Evolutionary conservation across 2,797 vertebrate species (phyloP), one percentile per base, ranked within the genome.

Genomic region (Furcifer pardalis): DNA sequence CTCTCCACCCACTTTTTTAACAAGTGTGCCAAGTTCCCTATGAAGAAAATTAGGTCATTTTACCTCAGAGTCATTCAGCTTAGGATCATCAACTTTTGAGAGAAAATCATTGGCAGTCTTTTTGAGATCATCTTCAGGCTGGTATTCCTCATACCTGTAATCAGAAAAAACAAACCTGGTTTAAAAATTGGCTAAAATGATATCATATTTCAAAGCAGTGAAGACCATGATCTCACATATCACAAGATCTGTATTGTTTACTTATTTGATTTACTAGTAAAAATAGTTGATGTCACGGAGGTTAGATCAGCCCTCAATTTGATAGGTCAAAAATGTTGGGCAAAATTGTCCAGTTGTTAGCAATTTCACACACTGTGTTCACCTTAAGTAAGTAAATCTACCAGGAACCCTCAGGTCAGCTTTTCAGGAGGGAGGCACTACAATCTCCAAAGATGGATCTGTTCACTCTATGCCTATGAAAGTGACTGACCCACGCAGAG

Each of bases 11-110:
- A 80, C 23, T 21, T 13, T 19, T 27, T 17, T 49, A 46, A 40
- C 9, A 49, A 78, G 21, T 74, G 17, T 35, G 23, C n/a, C 5
- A 5, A 30, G 19, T 84, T 32, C 25, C 42, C 44, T 52, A 23
- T 32, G 17, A 3, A 63, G 71, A 76, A 42, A 88, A 80, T 12
- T 21, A 13, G 84, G 13, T 5, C 25, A 72, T 88, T 96, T 97
- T 92, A 99, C 99, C 97, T 99, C 97, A 74, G 97, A 98, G 94
- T 98, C 98, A 87, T 98, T 96, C 86, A 99, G 93, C 87, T 99
- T 99, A 1, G 98, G 98, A 92, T 99, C 98, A 25, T 98, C 97
- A 6, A 99, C 97, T 95, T 98, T 98, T 90, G 98, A 95, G 32
- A 99, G 97, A 10, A 99, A 98, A 90, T 99, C 97, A 90, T 96